Conservation (phyloP, 2,797 vertebrate genomes). For the Gorsachius magnificus region DNA sequence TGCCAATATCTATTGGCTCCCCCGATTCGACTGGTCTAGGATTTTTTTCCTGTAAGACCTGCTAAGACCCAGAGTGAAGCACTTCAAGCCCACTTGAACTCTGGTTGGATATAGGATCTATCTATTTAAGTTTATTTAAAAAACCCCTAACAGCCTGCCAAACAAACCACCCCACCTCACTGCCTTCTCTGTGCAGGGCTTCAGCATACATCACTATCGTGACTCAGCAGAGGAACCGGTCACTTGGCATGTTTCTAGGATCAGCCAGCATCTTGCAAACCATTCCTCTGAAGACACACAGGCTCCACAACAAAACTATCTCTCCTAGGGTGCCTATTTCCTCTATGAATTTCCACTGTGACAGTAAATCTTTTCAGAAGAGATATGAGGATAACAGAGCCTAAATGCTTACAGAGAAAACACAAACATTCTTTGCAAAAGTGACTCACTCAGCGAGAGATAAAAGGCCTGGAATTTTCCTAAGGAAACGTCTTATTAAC, state of each 20-base stretch:
- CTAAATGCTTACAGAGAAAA: conserved; percentile 41
- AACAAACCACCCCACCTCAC: neutral
- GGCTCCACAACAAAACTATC: neutral
- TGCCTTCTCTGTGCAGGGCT: neutral
- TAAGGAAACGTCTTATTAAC: conserved; percentile 42
- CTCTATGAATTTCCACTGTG: conserved; percentile 1
- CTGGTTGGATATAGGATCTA: neutral
- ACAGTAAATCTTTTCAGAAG: conserved; percentile 24
- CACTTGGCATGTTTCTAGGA: neutral
- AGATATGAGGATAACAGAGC: conserved; percentile 19
- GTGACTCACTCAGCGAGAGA: conserved; percentile 37
- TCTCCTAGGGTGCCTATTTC: neutral
- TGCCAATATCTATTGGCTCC: neutral
- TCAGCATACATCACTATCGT: neutral
- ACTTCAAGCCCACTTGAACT: neutral
- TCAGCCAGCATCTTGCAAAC: neutral
- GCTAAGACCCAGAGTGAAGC: neutral
- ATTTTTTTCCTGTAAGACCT: neutral
- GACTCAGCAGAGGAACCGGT: neutral
- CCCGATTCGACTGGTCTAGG: neutral
- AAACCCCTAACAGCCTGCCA: neutral
- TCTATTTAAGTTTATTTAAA: neutral
- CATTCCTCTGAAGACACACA: neutral
- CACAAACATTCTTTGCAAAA: conserved; percentile 32
- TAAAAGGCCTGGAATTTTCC: conserved; percentile 59